A percentile compares a stretch with the other conserved stretches of the same genome.
Evolutionary conservation across 2,888 invertebrate species (phyloP).

Genomic region (Ichneumoninae sp.): DNA sequence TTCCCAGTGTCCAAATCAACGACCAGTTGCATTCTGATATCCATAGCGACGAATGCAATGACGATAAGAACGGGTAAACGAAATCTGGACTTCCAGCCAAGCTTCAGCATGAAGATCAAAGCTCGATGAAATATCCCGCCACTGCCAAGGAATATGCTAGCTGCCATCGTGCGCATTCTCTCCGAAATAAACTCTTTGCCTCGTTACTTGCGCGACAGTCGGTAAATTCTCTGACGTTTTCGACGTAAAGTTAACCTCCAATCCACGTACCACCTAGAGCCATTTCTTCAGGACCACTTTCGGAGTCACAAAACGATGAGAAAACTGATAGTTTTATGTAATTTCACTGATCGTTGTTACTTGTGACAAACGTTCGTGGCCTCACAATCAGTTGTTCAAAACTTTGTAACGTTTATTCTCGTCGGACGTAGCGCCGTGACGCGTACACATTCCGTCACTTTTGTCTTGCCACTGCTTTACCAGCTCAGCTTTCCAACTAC

Average conservation of each 20-base stretch:
- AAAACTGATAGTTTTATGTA: background rate
- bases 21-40: slow-evolving; percentile 89
- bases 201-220: slow-evolving; percentile 22
- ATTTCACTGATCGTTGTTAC: background rate
- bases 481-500: background rate
- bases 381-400: background rate
- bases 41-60: slow-evolving; percentile 88
- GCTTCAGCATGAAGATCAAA: slow-evolving; percentile 88
- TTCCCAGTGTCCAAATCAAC: slow-evolving; percentile 85
- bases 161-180: slow-evolving; percentile 73
- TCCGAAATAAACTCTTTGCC: background rate
- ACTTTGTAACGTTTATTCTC: slow-evolving; percentile 1
- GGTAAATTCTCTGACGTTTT: slow-evolving; percentile 41
- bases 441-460: slow-evolving; percentile 39
- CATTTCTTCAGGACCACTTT: slow-evolving; percentile 10
- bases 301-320: background rate
- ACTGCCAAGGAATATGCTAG: slow-evolving; percentile 77
- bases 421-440: slow-evolving; percentile 5
- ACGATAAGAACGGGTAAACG: slow-evolving; percentile 88
- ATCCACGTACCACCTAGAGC: background rate
- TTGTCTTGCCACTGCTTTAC: slow-evolving; percentile 34
- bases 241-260: slow-evolving; percentile 55
- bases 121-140: slow-evolving; percentile 84
- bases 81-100: slow-evolving; percentile 90
- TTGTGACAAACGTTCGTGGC: background rate